Percentiles rank a stretch among this genome's conserved stretches.
Conservation (phyloP, 1,140 invertebrate species). For the Chironomus tepperi region DNA sequence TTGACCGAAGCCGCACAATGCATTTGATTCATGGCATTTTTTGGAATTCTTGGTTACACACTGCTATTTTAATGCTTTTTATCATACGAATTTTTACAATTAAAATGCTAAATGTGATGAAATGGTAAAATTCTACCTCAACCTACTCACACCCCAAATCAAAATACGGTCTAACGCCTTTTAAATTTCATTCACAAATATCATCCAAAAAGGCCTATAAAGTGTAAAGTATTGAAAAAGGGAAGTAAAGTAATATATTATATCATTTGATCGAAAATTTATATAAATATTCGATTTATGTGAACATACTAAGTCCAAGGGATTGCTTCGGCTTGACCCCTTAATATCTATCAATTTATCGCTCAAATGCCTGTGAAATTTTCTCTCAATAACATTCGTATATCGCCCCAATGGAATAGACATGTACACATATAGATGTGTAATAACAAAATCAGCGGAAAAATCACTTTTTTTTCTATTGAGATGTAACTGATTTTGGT, state of each 20-base stretch:
- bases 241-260: not conserved
- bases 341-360: conserved; percentile 23
- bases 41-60: no score
- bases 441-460: not conserved
- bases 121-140: no score
- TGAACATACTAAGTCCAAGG: not conserved
- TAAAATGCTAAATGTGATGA: no score
- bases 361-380: conserved; percentile 22
- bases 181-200: no score
- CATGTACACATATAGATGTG: not conserved
- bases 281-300: not conserved
- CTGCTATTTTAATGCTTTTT: no score
- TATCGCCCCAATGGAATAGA: conserved; percentile 1
- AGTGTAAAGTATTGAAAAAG: no score
- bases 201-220: no score
- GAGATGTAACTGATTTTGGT: conserved; percentile 19
- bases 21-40: no score
- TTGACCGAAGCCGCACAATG: no score
- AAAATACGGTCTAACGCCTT: no score
- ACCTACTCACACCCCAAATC: no score
- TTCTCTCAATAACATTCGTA: not conserved
- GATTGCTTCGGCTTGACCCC: conserved; percentile 8
- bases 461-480: conserved; percentile 21
- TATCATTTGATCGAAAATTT: not conserved
- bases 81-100: no score